A percentile compares a stretch with the other conserved stretches of the same genome.
phyloP scores from a whole-genome alignment of 1,140 invertebrate species.

The Ptiloglossa arizonensis region DNA sequence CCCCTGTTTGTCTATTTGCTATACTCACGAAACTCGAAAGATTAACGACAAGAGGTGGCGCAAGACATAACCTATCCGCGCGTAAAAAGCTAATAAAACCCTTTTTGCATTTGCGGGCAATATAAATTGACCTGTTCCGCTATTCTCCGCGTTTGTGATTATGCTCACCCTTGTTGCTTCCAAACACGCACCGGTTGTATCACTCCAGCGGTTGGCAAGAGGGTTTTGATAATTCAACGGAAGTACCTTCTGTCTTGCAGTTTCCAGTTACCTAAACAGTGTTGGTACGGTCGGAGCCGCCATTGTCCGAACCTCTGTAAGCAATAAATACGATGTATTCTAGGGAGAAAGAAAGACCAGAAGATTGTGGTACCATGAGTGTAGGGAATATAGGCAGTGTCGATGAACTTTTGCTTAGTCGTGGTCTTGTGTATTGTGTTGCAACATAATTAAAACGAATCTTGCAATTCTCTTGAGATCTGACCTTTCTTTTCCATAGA shows the following conservation, averaged over 20 bases:
- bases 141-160: conserved; percentile 56
- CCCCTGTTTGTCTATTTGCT: conserved; percentile 70
- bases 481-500: too few species aligned
- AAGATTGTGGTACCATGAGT: too few species aligned
- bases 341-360: too few species aligned
- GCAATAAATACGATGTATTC: too few species aligned
- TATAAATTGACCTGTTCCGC: conserved; percentile 68
- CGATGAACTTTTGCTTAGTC: too few species aligned
- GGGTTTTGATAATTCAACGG: conserved; percentile 52
- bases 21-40: conserved; percentile 74
- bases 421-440: too few species aligned
- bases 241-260: not conserved
- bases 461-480: too few species aligned
- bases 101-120: conserved; percentile 68
- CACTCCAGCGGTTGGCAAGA: not conserved
- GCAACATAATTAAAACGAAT: too few species aligned
- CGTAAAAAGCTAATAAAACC: conserved; percentile 72
- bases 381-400: too few species aligned
- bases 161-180: conserved; percentile 61
- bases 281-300: not conserved
- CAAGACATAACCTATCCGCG: conserved; percentile 72
- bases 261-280: not conserved
- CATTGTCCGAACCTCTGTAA: not conserved
- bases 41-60: conserved; percentile 74
- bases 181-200: conserved; percentile 56